Percentiles rank a stretch among this genome's conserved stretches.
Conservation (phyloP, 2,888 invertebrate species). For the Thera obeliscata region DNA sequence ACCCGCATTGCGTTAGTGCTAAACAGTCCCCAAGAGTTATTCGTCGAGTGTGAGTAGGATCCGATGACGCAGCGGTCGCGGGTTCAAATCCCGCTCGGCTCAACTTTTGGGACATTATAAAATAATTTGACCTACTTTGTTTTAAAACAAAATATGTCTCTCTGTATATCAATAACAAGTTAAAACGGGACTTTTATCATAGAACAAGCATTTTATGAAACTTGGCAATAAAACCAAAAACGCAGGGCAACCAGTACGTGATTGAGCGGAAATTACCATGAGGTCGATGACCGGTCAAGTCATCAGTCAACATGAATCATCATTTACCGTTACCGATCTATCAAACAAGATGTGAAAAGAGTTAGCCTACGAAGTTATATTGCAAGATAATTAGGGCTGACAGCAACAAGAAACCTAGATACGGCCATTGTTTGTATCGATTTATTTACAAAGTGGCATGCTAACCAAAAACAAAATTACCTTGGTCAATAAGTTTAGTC, state of each 20-base stretch:
- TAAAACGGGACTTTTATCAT: too few species aligned
- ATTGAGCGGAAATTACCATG: slow-evolving; percentile 8
- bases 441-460: slow-evolving; percentile 1
- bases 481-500: slow-evolving; percentile 84
- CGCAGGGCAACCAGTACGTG: neutral
- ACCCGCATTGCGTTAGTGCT: too few species aligned
- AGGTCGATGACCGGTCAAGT: slow-evolving; percentile 34
- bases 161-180: too few species aligned
- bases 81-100: too few species aligned
- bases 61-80: too few species aligned
- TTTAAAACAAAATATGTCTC: too few species aligned
- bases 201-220: too few species aligned
- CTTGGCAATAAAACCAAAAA: too few species aligned
- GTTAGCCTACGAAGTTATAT: neutral
- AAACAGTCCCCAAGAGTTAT: too few species aligned
- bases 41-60: too few species aligned
- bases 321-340: slow-evolving; percentile 5
- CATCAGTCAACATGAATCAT: slow-evolving; percentile 16
- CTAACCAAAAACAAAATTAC: neutral
- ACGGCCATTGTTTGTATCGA: neutral
- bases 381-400: neutral
- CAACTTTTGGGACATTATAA: too few species aligned
- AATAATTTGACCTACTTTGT: too few species aligned
- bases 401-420: neutral
- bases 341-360: neutral